Evolutionary conservation across 2,888 invertebrate species (phyloP), one percentile per base, ranked within the genome.

Genomic region (Drosophila paracracens): DNA sequence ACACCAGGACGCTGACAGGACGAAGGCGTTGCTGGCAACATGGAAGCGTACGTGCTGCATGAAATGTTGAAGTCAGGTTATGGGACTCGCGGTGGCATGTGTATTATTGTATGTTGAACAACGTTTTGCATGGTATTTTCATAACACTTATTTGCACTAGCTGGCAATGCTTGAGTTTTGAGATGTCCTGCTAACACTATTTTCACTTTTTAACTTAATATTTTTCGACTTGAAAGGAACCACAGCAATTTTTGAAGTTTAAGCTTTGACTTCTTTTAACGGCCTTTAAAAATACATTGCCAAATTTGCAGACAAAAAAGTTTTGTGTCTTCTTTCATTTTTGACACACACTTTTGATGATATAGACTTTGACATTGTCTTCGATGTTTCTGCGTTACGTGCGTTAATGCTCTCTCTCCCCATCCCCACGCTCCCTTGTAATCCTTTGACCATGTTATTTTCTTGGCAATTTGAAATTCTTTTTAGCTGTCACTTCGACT

Each of bases 351-450:
- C 52, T 21, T 65, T 27, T 71, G 74, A 85, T 82, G 63, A 72
- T 72, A 72, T 59, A 64, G 70, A 43, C 52, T 66, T 68, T 76
- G 80, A 43, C 66, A 76, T 79, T 79, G 72, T 70, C 62, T 80
- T 76, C 81, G 70, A 82, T 76, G 69, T 76, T 76, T 83, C 59
- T 59, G 74, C n/a, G 69, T 70, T 77, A 81, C 82, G 80, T 83
- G 83, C 80, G 46, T 31, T 29, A 40, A 27, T 36, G 36, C 21
- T 33, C 25, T 13, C 33, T 3, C 3, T 5, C 8, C 2, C n/a
- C 8, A 8, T 2, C 0, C 2, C 5, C 27, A 13, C 27, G 25
- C 33, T 11, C 10, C 10, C 25, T 43, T 21, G 5, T 38, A 65
- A 76, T 71, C 71, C 63, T 71, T 70, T 68, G 66, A 50, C 48